These are phyloP conservation scores for Pipra filicauda DNA, from an alignment of 2,113 vertebrate species.

Conservation along the genomic window DNA sequence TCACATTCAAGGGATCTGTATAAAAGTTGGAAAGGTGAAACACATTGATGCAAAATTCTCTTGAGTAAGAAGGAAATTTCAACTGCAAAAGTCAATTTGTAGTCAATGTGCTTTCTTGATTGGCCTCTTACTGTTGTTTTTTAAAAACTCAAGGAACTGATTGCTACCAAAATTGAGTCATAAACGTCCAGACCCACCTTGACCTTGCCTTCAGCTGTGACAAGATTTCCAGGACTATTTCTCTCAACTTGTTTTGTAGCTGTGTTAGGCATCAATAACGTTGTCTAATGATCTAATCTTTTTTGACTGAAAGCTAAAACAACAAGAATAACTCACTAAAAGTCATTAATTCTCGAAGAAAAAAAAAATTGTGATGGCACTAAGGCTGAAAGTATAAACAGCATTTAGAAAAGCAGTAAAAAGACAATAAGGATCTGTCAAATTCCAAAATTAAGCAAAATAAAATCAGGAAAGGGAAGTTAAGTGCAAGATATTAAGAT, in stretches of 20 bases:
- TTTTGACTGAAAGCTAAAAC: not conserved
- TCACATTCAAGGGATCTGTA: not conserved
- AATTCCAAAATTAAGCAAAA: not conserved
- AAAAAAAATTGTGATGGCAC: not conserved
- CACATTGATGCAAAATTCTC: accelerated
- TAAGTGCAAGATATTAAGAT: not conserved
- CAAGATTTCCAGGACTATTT: not conserved
- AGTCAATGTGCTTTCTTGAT: not conserved
- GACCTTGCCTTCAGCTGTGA: not conserved
- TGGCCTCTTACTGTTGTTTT: not conserved
- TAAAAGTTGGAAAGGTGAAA: not conserved
- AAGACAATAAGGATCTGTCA: not conserved
- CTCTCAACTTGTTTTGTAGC: not conserved
- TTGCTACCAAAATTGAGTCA: not conserved
- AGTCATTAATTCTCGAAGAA: not conserved
- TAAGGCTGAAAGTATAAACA: not conserved
- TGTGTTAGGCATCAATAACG: not conserved
- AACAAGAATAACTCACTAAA: not conserved
- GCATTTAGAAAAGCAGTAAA: not conserved
- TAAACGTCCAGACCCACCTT: not conserved
- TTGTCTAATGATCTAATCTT: not conserved
- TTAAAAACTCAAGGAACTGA: not conserved
- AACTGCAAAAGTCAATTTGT: not conserved
- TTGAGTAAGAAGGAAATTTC: not conserved
- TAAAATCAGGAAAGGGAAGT: not conserved